phyloP scores from a whole-genome alignment of 2,797 vertebrate species.

The Monodelphis domestica region DNA sequence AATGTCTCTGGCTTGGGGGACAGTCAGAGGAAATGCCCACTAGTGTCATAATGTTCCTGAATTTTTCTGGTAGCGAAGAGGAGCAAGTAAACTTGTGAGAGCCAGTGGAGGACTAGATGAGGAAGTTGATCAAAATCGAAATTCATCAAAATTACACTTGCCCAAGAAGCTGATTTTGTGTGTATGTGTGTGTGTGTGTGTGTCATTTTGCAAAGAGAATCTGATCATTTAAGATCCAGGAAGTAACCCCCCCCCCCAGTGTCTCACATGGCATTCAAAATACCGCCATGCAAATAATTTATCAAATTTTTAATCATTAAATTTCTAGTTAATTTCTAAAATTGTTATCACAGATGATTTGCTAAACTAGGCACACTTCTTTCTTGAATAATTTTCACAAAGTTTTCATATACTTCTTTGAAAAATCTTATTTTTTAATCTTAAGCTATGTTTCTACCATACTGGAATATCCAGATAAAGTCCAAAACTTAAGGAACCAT shows the following conservation, averaged over 20 bases:
- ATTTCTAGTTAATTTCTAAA: constrained; percentile 62
- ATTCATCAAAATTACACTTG: constrained; percentile 72
- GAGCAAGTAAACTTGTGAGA: constrained; percentile 60
- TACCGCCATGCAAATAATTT: constrained; percentile 72
- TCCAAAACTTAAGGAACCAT: constrained; percentile 12
- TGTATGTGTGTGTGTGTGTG: too few relatives aligned
- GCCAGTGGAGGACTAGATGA: constrained; percentile 53
- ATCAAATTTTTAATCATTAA: constrained; percentile 64
- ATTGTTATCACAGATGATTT: constrained; percentile 65
- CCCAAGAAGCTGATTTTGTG: constrained; percentile 33
- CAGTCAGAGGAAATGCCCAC: neutral
- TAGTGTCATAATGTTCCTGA: constrained; percentile 57
- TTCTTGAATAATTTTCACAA: constrained; percentile 48
- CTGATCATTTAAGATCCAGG: constrained; percentile 71
- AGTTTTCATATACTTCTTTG: neutral
- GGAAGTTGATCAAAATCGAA: constrained; percentile 24
- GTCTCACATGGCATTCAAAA: constrained; percentile 70
- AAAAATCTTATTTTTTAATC: constrained; percentile 17
- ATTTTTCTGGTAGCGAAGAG: constrained; percentile 66
- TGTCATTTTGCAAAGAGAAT: constrained; percentile 64
- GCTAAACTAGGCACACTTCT: constrained; percentile 57
- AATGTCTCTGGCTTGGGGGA: neutral
- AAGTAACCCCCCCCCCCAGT: constrained; percentile 73
- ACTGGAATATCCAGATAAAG: neutral
- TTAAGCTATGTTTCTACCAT: neutral